Base-by-base conservation (phyloP, 1,140 invertebrate genomes). In the Calliphora vicina region DNA sequence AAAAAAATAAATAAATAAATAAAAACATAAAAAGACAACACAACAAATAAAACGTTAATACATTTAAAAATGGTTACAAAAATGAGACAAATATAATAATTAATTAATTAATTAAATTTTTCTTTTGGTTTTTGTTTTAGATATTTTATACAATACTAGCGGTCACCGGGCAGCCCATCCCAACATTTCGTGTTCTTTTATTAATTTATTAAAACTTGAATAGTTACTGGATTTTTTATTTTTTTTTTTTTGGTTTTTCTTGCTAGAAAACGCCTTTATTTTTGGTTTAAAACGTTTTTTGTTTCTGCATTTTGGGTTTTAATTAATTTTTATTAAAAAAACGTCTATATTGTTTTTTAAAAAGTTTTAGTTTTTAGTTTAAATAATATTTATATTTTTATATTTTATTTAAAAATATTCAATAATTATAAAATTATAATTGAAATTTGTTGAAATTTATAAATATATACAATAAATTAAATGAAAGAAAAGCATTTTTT, bases 161-260 rank as follows among this genome's bases (percentile, higher is more conserved):
- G 88, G 88, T 90, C 89, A 90, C 88, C 89, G 89, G 89, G 89
- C 89, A 90, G 89, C 89, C 89, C 89, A 90, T 90, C 89, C 89
- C 89, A 90, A 90, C 89, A 90, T 90, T 89, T 89, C 87, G 87
- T 78, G 74, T 78, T 45, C 42, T 67, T 67, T 87, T 87, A 87
- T 67, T 45, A 3, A 13, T 50, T 50, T 10, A 1, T 17, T 17
- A 50, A 50, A 50, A 50, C 45, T 13, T 50, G 17, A n/a, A n/a
- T 50, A 15, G 12, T 50, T 50, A 50, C 45, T 35, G 45, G 45
- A 13, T 50, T 50, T 50, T 50, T n/a, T n/a, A n/a, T n/a, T n/a
- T n/a, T n/a, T n/a, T n/a, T n/a, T n/a, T n/a, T n/a, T 35, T 10
- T 5, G 35, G 35, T 35, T 35, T 35, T 35, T 35, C 35, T 35